Conservation (phyloP, 2,888 invertebrate genomes). For the Noctua janthe region DNA sequence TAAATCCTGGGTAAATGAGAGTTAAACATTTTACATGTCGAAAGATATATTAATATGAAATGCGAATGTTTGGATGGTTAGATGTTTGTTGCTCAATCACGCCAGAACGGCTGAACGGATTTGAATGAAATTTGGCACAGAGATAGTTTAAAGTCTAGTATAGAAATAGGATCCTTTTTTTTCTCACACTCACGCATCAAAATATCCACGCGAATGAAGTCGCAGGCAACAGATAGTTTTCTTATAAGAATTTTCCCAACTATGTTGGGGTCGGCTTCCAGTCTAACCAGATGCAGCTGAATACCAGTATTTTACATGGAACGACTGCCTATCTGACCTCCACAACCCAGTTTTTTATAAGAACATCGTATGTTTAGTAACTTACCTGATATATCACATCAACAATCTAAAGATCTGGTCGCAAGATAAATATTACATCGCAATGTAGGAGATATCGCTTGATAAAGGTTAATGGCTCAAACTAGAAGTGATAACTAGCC, state of each 20-base stretch:
- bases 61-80: too few species aligned
- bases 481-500: neutral
- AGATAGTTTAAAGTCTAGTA: too few species aligned
- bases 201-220: neutral
- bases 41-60: too few species aligned
- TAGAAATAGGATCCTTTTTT: neutral
- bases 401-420: slow-evolving; percentile 15
- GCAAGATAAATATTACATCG: slow-evolving; percentile 13
- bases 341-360: neutral
- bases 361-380: neutral
- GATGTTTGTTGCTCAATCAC: too few species aligned
- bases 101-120: too few species aligned
- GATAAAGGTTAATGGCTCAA: neutral
- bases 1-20: too few species aligned
- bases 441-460: neutral
- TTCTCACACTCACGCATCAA: neutral
- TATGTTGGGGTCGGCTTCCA: too few species aligned
- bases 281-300: too few species aligned
- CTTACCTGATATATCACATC: slow-evolving; percentile 14
- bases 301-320: too few species aligned
- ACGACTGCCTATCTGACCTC: too few species aligned
- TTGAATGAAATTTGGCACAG: too few species aligned
- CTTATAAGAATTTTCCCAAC: neutral
- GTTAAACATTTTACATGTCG: too few species aligned
- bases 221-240: neutral